phyloP scores from a whole-genome alignment of 64 coral and sea anemone species.

The Orbicella faveolata region DNA sequence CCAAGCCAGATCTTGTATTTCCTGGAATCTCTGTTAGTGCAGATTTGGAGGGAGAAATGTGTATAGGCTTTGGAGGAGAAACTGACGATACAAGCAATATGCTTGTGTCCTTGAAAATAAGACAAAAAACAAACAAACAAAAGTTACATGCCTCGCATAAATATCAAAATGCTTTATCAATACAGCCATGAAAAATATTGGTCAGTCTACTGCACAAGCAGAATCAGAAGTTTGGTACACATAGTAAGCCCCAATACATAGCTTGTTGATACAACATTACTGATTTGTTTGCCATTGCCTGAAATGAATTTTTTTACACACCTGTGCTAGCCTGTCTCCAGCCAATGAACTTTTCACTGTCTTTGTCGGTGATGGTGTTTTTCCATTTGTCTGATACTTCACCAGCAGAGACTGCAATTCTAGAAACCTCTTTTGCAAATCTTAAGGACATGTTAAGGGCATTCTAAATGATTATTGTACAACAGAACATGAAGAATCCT shows the following conservation, averaged over 20 bases:
- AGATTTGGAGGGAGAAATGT: neutral
- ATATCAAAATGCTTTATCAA: neutral
- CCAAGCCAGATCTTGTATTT: conserved; percentile 5
- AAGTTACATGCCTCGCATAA: neutral
- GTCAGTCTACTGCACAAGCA: too few species aligned
- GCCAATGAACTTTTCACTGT: neutral
- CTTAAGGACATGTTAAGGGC: conserved; percentile 17
- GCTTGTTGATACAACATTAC: too few species aligned
- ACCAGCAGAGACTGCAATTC: conserved; percentile 54
- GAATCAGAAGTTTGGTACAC: neutral
- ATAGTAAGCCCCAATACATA: neutral
- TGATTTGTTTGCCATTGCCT: too few species aligned
- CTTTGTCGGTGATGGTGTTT: conserved; percentile 12
- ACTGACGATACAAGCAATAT: neutral
- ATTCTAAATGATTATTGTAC: neutral
- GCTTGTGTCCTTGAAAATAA: neutral
- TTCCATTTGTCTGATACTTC: conserved; percentile 53
- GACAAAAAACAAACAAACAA: too few species aligned
- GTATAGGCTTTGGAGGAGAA: neutral
- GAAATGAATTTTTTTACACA: neutral
- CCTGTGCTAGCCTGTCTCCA: neutral
- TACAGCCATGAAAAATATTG: too few species aligned
- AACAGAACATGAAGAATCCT: neutral
- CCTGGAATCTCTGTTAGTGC: neutral
- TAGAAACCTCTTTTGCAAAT: conserved; percentile 63